Conservation (phyloP, 1,140 invertebrate species). For the Drosophila sulfurigaster region DNA sequence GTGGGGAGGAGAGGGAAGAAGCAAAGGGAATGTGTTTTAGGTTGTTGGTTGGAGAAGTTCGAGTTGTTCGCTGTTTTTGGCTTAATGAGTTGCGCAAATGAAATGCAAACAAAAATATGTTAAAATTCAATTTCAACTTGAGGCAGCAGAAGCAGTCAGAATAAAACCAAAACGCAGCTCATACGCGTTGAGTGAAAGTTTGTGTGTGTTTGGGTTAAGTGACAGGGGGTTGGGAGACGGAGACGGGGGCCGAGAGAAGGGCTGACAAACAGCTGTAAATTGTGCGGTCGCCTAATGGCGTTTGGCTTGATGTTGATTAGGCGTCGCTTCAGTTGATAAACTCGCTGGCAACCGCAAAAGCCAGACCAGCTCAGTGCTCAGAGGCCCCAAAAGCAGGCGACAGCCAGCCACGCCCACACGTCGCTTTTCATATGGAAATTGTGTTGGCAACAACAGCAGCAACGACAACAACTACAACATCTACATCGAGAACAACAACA, state of each 20-base stretch:
- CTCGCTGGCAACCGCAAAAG: conserved; percentile 52
- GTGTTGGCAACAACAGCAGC: conserved; percentile 13
- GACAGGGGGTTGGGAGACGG: background rate
- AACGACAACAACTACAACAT: conserved; percentile 4
- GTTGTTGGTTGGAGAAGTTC: background rate
- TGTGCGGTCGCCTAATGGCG: conserved; percentile 76
- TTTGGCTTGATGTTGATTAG: conserved; percentile 75
- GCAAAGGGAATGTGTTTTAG: background rate
- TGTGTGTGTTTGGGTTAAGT: conserved; percentile 31
- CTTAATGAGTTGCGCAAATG: conserved; percentile 68
- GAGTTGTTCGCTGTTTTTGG: conserved; percentile 35
- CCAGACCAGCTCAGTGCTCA: conserved; percentile 7
- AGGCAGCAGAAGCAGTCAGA: conserved; percentile 20
- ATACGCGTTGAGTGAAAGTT: conserved; percentile 23
- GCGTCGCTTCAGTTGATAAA: conserved; percentile 79
- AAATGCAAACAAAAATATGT: conserved; percentile 67
- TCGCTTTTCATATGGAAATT: conserved; percentile 78
- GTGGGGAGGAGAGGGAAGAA: conserved; percentile 21
- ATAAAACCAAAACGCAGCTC: conserved; percentile 52
- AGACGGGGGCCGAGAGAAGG: background rate
- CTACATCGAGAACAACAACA: conserved; percentile 20
- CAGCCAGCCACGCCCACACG: conserved; percentile 37
- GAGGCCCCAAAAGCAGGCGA: background rate
- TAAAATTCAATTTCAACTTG: conserved; percentile 68
- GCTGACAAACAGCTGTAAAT: conserved; percentile 69